These are phyloP conservation scores for Drosophila erecta DNA, from an alignment of 1,140 invertebrate species.

Conservation along the genomic window DNA sequence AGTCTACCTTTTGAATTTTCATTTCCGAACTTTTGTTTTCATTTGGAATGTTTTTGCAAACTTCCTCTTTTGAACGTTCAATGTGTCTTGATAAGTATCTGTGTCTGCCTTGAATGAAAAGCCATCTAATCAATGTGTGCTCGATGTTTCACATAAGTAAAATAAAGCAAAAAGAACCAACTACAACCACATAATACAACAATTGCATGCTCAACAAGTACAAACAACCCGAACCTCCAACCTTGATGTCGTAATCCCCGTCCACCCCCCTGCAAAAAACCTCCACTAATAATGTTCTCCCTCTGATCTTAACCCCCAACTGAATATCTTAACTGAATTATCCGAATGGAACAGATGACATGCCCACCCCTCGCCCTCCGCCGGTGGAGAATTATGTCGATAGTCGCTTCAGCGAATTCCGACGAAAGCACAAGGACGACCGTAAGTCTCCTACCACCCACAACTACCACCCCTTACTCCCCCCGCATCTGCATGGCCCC, in stretches of 20 bases:
- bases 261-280: neutral
- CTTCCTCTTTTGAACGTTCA: slow-evolving; percentile 54
- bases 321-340: slow-evolving; percentile 7
- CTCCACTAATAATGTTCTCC: slow-evolving; percentile 41
- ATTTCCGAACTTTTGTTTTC: slow-evolving; percentile 21
- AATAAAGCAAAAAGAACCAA: slow-evolving; percentile 58
- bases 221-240: slow-evolving; percentile 47
- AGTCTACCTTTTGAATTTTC: slow-evolving; percentile 26
- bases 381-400: slow-evolving; percentile 80
- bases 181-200: slow-evolving; percentile 74
- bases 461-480: slow-evolving; percentile 4
- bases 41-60: slow-evolving; percentile 73
- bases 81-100: slow-evolving; percentile 84
- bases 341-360: slow-evolving; percentile 72
- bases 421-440: slow-evolving; percentile 84
- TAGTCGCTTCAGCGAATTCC: slow-evolving; percentile 83
- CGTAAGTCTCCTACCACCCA: slow-evolving; percentile 70
- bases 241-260: slow-evolving; percentile 71
- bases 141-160: slow-evolving; percentile 71
- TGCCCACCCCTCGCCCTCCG: slow-evolving; percentile 79
- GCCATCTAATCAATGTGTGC: slow-evolving; percentile 59
- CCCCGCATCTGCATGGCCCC: slow-evolving; percentile 59
- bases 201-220: slow-evolving; percentile 84
- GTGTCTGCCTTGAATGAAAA: slow-evolving; percentile 76
- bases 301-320: slow-evolving; percentile 30